These are phyloP conservation scores for Ichneumon xanthorius DNA, from an alignment of 2,888 invertebrate genomes.

Conservation along the genomic window DNA sequence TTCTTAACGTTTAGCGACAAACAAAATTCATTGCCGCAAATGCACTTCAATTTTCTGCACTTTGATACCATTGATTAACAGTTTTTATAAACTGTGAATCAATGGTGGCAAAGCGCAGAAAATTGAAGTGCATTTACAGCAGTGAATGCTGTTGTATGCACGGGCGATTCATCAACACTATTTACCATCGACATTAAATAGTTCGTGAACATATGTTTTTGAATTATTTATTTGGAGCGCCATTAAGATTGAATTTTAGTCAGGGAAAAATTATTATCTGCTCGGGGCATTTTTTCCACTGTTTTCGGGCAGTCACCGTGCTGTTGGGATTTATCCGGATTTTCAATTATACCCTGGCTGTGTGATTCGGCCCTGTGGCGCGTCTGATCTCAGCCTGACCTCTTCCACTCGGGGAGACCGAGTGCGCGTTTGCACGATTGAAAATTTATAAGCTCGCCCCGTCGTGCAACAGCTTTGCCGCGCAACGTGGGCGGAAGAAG, in stretches of 20 bases:
- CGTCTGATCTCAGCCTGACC: constrained; percentile 56
- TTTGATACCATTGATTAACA: not conserved
- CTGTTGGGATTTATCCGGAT: not conserved
- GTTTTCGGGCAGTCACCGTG: not conserved
- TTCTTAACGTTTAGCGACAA: not conserved
- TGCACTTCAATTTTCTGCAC: no score
- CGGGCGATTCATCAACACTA: not conserved
- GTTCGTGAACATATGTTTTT: no score
- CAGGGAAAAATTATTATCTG: not conserved
- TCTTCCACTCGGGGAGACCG: constrained; percentile 46
- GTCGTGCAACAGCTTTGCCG: constrained; percentile 14
- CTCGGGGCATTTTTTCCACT: not conserved
- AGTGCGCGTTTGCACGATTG: constrained; percentile 41
- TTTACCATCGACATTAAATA: not conserved
- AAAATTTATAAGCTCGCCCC: constrained; percentile 47
- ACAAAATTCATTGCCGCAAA: no score
- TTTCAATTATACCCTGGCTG: constrained; percentile 34
- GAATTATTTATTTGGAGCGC: no score
- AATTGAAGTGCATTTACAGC: no score
- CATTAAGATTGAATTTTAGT: not conserved
- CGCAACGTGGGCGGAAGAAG: not conserved
- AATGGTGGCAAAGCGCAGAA: not conserved
- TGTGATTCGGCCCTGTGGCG: not conserved
- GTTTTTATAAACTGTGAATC: not conserved
- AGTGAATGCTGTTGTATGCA: no score